Percentiles rank a stretch among this genome's conserved stretches.
These are phyloP conservation scores for Urocitellus parryii DNA, from an alignment of 2,113 vertebrate genomes.

Conservation along the genomic window DNA sequence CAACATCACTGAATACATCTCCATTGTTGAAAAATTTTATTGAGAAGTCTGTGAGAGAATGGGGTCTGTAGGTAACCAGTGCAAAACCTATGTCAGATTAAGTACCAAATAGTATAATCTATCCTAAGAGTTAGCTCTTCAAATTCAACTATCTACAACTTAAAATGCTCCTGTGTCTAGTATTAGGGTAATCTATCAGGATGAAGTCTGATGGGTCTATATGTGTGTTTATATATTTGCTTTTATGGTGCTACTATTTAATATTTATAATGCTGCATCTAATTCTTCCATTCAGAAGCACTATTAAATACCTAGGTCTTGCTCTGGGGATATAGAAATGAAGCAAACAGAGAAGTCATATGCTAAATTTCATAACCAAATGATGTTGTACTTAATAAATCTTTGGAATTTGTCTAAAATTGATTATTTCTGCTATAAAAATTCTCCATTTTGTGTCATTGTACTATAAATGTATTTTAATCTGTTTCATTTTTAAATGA, in stretches of 20 bases:
- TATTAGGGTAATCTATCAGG: background rate
- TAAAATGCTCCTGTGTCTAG: background rate
- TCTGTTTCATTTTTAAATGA: conserved; percentile 40
- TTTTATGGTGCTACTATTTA: background rate
- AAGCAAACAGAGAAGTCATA: background rate
- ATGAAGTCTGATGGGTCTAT: background rate
- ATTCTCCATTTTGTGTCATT: conserved; percentile 1
- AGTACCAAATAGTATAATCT: background rate
- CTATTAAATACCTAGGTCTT: background rate
- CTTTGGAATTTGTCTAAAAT: conserved; percentile 8
- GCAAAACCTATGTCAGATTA: background rate
- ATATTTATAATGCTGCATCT: background rate
- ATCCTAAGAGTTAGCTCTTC: background rate
- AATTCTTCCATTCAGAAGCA: background rate
- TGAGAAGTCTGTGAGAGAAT: background rate
- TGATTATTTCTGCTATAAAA: conserved; percentile 2
- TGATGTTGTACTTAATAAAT: background rate
- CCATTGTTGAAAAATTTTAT: background rate
- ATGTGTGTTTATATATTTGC: background rate
- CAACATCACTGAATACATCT: background rate
- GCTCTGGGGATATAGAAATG: background rate
- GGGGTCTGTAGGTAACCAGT: background rate
- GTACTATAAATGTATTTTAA: conserved; percentile 17
- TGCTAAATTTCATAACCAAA: conserved; percentile 5
- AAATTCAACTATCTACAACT: background rate